These are phyloP conservation scores for Perithous albicinctus DNA, from an alignment of 2,888 invertebrate species.

Conservation along the genomic window DNA sequence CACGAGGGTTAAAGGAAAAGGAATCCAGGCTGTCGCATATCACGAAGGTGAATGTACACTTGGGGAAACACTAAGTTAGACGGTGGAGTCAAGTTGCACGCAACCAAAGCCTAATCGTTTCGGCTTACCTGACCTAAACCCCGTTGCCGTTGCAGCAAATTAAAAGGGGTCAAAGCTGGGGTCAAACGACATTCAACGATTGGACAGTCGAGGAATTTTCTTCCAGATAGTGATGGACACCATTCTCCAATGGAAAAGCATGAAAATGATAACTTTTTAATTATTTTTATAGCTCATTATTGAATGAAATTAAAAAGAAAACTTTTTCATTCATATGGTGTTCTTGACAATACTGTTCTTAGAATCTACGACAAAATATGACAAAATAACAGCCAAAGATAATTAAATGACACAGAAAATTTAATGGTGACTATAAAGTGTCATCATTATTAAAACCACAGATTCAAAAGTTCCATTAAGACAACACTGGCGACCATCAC, in stretches of 20 bases:
- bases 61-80: background rate
- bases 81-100: constrained; percentile 18
- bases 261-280: too few relatives aligned
- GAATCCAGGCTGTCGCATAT: background rate
- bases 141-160: background rate
- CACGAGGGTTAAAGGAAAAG: background rate
- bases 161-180: background rate
- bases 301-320: too few relatives aligned
- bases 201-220: background rate
- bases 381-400: background rate
- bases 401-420: background rate
- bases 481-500: background rate
- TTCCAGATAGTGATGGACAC: background rate
- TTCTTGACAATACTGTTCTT: too few relatives aligned
- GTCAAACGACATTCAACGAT: background rate
- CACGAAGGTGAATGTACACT: constrained; percentile 1
- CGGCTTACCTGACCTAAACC: constrained; percentile 5
- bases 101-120: constrained; percentile 37
- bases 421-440: background rate
- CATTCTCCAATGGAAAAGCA: too few relatives aligned
- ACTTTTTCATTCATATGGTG: too few relatives aligned
- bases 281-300: too few relatives aligned
- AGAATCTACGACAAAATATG: too few relatives aligned
- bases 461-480: background rate
- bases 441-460: background rate